Conservation (phyloP, 2,113 vertebrate species). For the zebrafish (Danio rerio) region GRCz12tu NC_133187.1:36576001-36576500, state of each 20-base stretch:
- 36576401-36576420: not conserved
- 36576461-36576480: not conserved
- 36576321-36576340: not conserved
- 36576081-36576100: not conserved
- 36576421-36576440: not conserved
- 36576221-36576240: not conserved
- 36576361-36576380: not conserved
- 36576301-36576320: not conserved
- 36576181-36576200: not conserved
- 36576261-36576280: not conserved
- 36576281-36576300: not conserved
- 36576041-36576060: not conserved
- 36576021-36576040: slow-evolving; percentile 50
- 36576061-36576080: not conserved
- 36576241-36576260: not conserved
- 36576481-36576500: not conserved
- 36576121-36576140: not conserved
- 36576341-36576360: not conserved
- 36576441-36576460: no score
- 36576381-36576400: not conserved
- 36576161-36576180: not conserved
- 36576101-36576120: not conserved
- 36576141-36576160: not conserved
- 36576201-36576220: not conserved
- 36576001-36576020: slow-evolving; percentile 50